Base-by-base conservation (phyloP, 2,113 vertebrate species). In the Piaya cayana region DNA sequence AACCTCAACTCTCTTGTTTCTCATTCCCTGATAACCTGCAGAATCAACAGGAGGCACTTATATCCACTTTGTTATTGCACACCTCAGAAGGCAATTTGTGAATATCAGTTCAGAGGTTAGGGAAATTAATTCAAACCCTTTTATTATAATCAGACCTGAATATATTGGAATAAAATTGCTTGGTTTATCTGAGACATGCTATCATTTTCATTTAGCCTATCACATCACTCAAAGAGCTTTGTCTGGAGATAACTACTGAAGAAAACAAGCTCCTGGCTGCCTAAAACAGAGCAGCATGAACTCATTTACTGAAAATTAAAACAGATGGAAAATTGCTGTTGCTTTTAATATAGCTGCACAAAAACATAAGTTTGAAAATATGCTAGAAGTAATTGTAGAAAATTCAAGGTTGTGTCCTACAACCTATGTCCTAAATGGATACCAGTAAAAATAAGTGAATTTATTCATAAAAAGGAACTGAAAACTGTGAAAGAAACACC, bases 301-400 rank as follows among this genome's bases (percentile, higher is more conserved):
- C 45, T 88, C 26, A 88, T 92, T 91, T 94, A 34, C 34, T 84
- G 72, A 50, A 96, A 79, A 93, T 88, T 86, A 91, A 90, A 86
- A 76, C 36, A 96, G 75, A 82, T 55, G 55, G 27, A 56, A 81
- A 92, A 81, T 60, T 74, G 55, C 18, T 68, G 21, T 59, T 84
- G 42, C 42, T 87, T 94, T 93, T 90, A 90, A 88, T 76, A 90
- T 23, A 59, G 32, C 25, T 82, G 55, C 50, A 72, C 37, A 88
- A 88, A 88, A 86, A 80, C 76, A 82, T 8, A 62, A 50, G 20
- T 56, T 52, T 80, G 50, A 17, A 76, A 72, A 23, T n/a, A n/a
- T 49, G 26, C 37, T 79, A 85, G 63, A 93, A 83, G 56, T 59
- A 82, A 91, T 70, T 25, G 32, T 39, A 90, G 47, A 9, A 87